Conservation (phyloP, 2,797 vertebrate genomes). For the Tokudaia muenninki region DNA sequence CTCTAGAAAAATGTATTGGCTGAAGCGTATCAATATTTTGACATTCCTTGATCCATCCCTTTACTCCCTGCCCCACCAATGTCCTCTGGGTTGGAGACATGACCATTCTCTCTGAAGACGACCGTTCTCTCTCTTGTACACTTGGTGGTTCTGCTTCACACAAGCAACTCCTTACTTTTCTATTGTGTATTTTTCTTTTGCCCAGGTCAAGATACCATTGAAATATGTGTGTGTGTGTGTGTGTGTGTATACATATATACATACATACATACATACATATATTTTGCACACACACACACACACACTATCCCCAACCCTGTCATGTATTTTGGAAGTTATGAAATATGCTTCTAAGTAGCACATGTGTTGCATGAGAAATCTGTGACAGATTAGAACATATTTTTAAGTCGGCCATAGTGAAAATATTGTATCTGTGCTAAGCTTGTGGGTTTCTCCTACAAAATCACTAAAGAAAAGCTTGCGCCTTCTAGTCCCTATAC, state of each 20-base stretch:
- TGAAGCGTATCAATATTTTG: background rate
- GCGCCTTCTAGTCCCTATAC: background rate
- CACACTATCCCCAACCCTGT: no score
- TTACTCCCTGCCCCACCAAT: background rate
- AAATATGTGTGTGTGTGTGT: background rate
- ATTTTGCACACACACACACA: background rate
- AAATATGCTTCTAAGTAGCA: slow-evolving; percentile 46
- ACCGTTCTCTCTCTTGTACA: background rate
- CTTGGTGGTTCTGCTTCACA: background rate
- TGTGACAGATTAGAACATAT: background rate
- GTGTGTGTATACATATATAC: no score
- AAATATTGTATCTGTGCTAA: background rate
- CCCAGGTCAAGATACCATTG: background rate
- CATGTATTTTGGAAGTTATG: slow-evolving; percentile 9
- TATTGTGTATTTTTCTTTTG: background rate
- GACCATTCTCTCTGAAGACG: background rate
- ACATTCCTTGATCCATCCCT: background rate
- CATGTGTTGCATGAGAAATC: background rate
- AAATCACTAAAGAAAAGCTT: slow-evolving; percentile 19
- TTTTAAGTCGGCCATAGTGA: slow-evolving; percentile 34
- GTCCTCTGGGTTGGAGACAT: background rate
- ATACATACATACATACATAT: background rate
- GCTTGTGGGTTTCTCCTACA: background rate
- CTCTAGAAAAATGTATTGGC: background rate
- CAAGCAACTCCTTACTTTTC: background rate